Evolutionary conservation across 53 echinoderm and acorn worm genomes (phyloP).

Genomic region (Astropecten irregularis): DNA sequence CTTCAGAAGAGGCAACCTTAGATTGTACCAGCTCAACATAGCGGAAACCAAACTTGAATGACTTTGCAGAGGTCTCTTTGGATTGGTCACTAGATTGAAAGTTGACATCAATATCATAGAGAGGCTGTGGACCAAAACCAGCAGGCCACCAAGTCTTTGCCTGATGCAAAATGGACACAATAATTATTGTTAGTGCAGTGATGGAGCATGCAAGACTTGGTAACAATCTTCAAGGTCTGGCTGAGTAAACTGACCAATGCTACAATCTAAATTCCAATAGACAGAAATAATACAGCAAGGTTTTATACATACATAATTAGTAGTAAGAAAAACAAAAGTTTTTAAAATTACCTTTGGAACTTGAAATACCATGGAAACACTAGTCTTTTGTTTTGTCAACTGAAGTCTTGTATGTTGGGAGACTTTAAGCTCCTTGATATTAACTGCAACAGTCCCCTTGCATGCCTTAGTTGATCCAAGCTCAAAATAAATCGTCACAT

Average conservation of each 20-base stretch:
- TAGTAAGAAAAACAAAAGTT: background rate
- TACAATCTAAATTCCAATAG: too few relatives aligned
- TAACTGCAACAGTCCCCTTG: background rate
- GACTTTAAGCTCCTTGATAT: constrained; percentile 12
- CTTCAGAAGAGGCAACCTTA: too few relatives aligned
- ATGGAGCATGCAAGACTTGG: too few relatives aligned
- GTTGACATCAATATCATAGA: constrained; percentile 67
- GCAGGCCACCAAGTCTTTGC: constrained; percentile 88
- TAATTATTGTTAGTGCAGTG: too few relatives aligned
- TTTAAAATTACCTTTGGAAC: background rate
- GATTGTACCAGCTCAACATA: constrained; percentile 74
- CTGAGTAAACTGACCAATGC: too few relatives aligned
- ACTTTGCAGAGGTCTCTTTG: constrained; percentile 40
- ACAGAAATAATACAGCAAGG: too few relatives aligned
- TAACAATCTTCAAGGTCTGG: too few relatives aligned
- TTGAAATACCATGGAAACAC: background rate
- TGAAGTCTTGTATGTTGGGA: background rate
- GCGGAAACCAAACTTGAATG: constrained; percentile 74
- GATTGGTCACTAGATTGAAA: constrained; percentile 1
- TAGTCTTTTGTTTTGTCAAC: background rate
- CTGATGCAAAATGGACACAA: constrained; percentile 6
- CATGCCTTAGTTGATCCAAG: background rate
- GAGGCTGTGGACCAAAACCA: constrained; percentile 77
- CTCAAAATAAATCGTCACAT: constrained; percentile 52
- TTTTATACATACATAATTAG: too few relatives aligned